These are phyloP conservation scores for Conus betulinus DNA, from an alignment of 1,140 invertebrate genomes.

Conservation along the genomic window DNA sequence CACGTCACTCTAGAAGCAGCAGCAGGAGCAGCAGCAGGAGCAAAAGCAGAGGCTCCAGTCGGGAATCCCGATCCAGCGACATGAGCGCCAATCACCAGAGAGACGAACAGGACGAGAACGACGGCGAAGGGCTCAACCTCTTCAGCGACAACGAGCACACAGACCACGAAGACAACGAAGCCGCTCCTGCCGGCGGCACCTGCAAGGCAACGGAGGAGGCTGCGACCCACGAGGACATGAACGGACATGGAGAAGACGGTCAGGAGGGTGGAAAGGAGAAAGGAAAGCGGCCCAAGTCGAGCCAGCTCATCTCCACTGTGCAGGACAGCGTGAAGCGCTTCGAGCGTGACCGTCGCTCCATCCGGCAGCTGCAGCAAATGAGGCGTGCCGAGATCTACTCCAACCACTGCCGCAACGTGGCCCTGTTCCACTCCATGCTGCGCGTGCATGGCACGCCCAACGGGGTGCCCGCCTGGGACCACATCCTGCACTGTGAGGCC, in stretches of 20 bases:
- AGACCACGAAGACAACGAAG: constrained; percentile 2
- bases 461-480: constrained; percentile 21
- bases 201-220: background rate
- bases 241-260: background rate
- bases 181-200: background rate
- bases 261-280: constrained; percentile 16
- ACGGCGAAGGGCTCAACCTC: constrained; percentile 18
- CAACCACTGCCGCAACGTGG: constrained; percentile 61
- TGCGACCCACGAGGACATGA: background rate
- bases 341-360: constrained; percentile 55
- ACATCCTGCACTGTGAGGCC: background rate
- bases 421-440: constrained; percentile 51
- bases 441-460: background rate
- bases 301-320: constrained; percentile 40
- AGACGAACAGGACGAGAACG: background rate
- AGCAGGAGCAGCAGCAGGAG: background rate
- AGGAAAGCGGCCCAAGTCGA: background rate
- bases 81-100: background rate
- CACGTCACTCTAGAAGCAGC: background rate
- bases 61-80: background rate
- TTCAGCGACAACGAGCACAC: constrained; percentile 21
- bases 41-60: constrained; percentile 9
- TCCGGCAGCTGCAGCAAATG: constrained; percentile 59
- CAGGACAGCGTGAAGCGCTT: constrained; percentile 63
- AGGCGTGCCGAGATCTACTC: constrained; percentile 62